These are phyloP conservation scores for Pseudococcus viburni DNA, from an alignment of 2,888 invertebrate genomes.

Conservation along the genomic window DNA sequence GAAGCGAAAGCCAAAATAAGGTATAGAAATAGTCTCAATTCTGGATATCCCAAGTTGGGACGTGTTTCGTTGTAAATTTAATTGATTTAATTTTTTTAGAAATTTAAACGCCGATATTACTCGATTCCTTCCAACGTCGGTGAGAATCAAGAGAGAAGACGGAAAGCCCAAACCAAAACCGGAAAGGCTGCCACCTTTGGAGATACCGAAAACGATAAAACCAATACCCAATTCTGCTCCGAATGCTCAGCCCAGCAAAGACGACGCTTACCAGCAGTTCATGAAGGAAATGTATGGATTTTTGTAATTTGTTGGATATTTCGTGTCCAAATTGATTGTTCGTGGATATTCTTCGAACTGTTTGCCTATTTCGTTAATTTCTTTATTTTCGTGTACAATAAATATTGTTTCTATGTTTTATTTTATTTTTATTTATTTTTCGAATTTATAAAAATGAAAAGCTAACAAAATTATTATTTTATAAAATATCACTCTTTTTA, in stretches of 20 bases:
- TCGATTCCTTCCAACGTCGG: slow-evolving; percentile 92
- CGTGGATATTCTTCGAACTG: no score
- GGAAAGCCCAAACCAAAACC: slow-evolving; percentile 67
- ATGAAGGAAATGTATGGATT: slow-evolving; percentile 98
- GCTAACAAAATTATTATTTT: no score
- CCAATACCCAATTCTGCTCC: slow-evolving; percentile 65
- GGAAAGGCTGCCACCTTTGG: slow-evolving; percentile 58
- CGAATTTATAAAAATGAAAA: no score
- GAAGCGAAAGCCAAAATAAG: slow-evolving; percentile 96
- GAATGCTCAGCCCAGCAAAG: slow-evolving; percentile 80
- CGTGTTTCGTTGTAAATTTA: no score
- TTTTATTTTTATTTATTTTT: neutral
- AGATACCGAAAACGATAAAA: slow-evolving; percentile 66
- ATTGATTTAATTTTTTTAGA: slow-evolving; percentile 71
- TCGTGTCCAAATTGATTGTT: neutral
- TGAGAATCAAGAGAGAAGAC: slow-evolving; percentile 91
- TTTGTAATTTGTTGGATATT: slow-evolving; percentile 74
- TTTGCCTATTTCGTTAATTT: neutral
- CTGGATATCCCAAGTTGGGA: no score
- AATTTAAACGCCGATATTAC: slow-evolving; percentile 95
- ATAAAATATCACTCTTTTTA: no score
- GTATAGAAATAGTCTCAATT: slow-evolving; percentile 67
- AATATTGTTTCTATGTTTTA: neutral
- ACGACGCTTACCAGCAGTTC: slow-evolving; percentile 98
- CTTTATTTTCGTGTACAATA: neutral